A percentile compares a stretch with the other conserved stretches of the same genome.
Evolutionary conservation across 2,797 vertebrate genomes (phyloP).

Genomic region (Semotilus atromaculatus): DNA sequence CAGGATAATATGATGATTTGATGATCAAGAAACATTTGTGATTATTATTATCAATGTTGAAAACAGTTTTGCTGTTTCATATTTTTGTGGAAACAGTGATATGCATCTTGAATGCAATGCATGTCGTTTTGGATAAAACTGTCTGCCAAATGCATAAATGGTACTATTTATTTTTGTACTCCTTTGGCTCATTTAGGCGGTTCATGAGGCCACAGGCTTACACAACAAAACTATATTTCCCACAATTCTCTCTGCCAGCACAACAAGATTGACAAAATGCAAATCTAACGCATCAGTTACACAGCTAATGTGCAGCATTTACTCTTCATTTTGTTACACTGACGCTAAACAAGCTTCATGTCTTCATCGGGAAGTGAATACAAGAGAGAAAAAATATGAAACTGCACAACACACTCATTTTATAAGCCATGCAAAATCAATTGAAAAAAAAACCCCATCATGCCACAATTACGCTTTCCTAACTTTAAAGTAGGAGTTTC

Average conservation of each 20-base stretch:
- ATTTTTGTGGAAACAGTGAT: not conserved
- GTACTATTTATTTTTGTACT: not conserved
- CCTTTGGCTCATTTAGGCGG: not conserved
- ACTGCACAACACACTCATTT: not conserved
- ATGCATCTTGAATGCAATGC: not conserved
- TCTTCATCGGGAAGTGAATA: not conserved
- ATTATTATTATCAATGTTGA: not conserved
- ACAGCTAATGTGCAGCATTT: conserved; percentile 1
- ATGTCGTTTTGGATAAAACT: not conserved
- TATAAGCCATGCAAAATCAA: not conserved
- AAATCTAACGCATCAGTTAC: not conserved
- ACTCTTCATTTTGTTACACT: conserved; percentile 7
- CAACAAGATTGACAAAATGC: not conserved
- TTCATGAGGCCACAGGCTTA: not conserved
- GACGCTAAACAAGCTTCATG: not conserved
- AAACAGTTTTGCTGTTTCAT: no score
- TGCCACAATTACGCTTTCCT: not conserved
- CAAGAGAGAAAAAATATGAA: not conserved
- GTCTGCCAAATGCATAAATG: not conserved
- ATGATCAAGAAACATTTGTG: not conserved
- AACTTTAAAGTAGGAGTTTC: not conserved
- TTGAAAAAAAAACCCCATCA: not conserved
- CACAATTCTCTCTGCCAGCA: not conserved
- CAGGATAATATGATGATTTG: not conserved
- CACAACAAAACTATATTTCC: not conserved